Base-by-base conservation (phyloP, 2,888 invertebrate genomes). In the Altica lythri region DNA sequence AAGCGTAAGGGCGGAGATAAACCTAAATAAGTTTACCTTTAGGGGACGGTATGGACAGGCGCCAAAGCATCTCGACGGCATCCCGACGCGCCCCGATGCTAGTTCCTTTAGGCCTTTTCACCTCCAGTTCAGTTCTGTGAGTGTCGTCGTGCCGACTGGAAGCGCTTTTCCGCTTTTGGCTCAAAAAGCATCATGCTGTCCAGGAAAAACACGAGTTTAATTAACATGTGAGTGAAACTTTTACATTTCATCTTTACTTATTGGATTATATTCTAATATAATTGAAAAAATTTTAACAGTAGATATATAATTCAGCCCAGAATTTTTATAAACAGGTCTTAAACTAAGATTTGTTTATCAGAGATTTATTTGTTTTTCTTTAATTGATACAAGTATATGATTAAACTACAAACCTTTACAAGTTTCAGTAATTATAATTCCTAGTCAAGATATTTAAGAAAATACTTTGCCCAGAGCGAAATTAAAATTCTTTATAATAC, bases 51-150 rank as follows among this genome's bases (percentile, higher is more conserved):
- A 71, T 66, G 71, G 72, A 68, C 72, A 72, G 69, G 72, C 72
- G 72, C 71, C 67, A 59, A 57, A 66, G 51, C 45, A 63, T 63
- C 62, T 61, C 64, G 60, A 38, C 48, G 44, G 38, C 43, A 30
- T 14, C 34, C 30, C 62, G 62, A 65, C 66, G 68, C 68, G 32
- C 65, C 66, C 60, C 61, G 66, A 65, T 64, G 65, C 67, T 66
- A 65, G 65, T 65, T 64, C 60, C 49, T 40, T 49, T 49, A 32
- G 30, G 40, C 40, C 40, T 22, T 49, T 32, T 40, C 32, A 64
- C 58, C 59, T 59, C 59, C 62, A 60, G 66, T 74, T 69, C 72
- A 74, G 75, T 80, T 68, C 73, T 77, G 74, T 75, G 71, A 64
- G 67, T 59, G 72, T 71, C 70, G 75, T 73, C 75, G 68, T 65